phyloP scores from a whole-genome alignment of 2,888 invertebrate genomes.

The Agonum fuliginosum region DNA sequence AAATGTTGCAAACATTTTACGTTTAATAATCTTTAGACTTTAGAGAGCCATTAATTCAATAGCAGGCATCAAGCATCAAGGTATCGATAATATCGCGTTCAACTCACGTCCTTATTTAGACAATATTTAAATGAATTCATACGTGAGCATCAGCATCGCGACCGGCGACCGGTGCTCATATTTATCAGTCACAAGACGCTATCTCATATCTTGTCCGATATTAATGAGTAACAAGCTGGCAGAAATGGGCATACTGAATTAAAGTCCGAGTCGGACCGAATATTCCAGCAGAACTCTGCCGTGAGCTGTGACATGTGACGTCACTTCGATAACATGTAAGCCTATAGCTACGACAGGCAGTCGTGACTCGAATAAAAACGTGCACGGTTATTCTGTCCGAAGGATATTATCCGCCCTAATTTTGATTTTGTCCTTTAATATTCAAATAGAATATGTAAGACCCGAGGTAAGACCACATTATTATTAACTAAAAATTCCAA shows the following conservation, averaged over 20 bases:
- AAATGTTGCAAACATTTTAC: too few relatives aligned
- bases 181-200: slow-evolving; percentile 48
- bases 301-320: slow-evolving; percentile 12
- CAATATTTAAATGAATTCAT: slow-evolving; percentile 45
- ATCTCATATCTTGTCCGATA: slow-evolving; percentile 55
- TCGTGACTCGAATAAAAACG: slow-evolving; percentile 41
- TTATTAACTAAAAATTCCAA: too few relatives aligned
- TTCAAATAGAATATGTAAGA: too few relatives aligned
- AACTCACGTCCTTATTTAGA: slow-evolving; percentile 33
- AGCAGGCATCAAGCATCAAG: background rate
- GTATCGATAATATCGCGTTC: slow-evolving; percentile 14
- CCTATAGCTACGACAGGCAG: slow-evolving; percentile 26
- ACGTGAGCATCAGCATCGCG: background rate
- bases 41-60: background rate
- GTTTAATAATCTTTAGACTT: background rate
- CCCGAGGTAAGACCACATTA: too few relatives aligned
- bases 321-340: slow-evolving; percentile 50
- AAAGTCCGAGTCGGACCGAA: slow-evolving; percentile 13
- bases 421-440: too few relatives aligned
- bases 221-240: slow-evolving; percentile 55
- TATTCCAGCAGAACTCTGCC: slow-evolving; percentile 2
- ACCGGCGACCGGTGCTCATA: slow-evolving; percentile 14
- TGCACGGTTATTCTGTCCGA: background rate
- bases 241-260: slow-evolving; percentile 54
- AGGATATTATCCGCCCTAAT: too few relatives aligned